Percentiles rank a stretch among this genome's conserved stretches.
phyloP scores from a whole-genome alignment of 2,888 invertebrate genomes.

The Dusona sp. region DNA sequence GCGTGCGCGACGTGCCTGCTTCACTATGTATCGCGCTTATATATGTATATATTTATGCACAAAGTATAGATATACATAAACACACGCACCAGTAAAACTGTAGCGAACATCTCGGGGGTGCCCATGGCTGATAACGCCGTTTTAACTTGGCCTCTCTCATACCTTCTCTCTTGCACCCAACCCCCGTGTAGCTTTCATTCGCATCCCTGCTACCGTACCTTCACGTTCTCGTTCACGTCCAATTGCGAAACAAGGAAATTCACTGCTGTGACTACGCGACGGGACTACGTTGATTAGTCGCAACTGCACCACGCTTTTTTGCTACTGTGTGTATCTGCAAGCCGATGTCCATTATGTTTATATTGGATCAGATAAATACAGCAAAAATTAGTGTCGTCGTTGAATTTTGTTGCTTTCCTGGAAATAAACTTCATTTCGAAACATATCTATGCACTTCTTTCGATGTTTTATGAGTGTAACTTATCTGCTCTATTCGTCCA shows the following conservation, averaged over 20 bases:
- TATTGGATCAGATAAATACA: slow-evolving; percentile 16
- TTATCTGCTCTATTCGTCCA: not conserved
- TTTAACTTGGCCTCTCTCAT: slow-evolving; percentile 74
- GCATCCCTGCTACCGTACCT: slow-evolving; percentile 46
- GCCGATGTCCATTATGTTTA: slow-evolving; percentile 26
- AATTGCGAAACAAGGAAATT: slow-evolving; percentile 68
- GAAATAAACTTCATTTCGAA: not conserved
- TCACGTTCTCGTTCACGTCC: slow-evolving; percentile 64
- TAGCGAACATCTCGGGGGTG: slow-evolving; percentile 65
- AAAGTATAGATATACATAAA: slow-evolving; percentile 4
- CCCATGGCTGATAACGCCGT: slow-evolving; percentile 75
- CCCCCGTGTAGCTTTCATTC: slow-evolving; percentile 45
- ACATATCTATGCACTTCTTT: not conserved
- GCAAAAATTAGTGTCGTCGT: not conserved
- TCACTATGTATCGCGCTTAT: slow-evolving; percentile 66
- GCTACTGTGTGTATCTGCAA: slow-evolving; percentile 4
- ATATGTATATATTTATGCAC: slow-evolving; percentile 20
- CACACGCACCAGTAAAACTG: slow-evolving; percentile 35
- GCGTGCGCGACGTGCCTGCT: slow-evolving; percentile 60
- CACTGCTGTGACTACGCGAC: slow-evolving; percentile 69
- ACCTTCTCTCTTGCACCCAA: slow-evolving; percentile 24
- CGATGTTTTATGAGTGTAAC: not conserved
- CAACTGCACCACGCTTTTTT: slow-evolving; percentile 41
- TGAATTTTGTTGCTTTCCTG: not conserved
- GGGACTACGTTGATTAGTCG: slow-evolving; percentile 70